Conservation (phyloP, 2,113 vertebrate genomes). For the Cyphomyrus discorhynchus region DNA sequence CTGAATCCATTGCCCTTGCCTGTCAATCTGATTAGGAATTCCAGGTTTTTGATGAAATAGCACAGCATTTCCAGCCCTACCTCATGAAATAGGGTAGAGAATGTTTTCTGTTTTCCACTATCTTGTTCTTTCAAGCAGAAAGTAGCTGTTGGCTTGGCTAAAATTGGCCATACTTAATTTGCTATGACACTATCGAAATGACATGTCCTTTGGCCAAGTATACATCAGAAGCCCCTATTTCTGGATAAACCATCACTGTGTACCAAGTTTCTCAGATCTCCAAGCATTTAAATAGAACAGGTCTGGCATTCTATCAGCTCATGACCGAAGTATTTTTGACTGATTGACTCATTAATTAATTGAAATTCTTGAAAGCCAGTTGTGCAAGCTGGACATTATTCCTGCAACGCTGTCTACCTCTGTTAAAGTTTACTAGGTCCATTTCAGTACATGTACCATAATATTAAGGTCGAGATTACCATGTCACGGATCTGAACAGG, state of each 20-base stretch:
- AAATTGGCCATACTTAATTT: constrained; percentile 43
- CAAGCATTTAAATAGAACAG: neutral
- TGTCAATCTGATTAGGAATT: constrained; percentile 3
- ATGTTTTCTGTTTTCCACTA: constrained; percentile 18
- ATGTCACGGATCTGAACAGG: constrained; percentile 1
- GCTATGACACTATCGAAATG: constrained; percentile 40
- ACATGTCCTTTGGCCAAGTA: constrained; percentile 39
- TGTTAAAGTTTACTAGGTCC: neutral
- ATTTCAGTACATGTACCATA: neutral
- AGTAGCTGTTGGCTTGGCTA: constrained; percentile 40
- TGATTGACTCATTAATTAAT: neutral
- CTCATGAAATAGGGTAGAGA: neutral
- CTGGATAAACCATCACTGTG: constrained; percentile 23
- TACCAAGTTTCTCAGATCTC: neutral
- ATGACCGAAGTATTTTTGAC: neutral
- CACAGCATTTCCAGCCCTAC: neutral
- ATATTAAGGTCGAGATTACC: neutral
- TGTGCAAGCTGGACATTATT: neutral
- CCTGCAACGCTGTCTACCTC: neutral
- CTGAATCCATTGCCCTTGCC: neutral
- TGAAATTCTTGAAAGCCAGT: neutral
- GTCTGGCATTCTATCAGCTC: neutral
- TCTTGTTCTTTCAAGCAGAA: constrained; percentile 38
- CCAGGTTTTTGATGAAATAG: neutral
- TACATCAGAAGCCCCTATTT: constrained; percentile 37